Evolutionary conservation across 1,140 invertebrate genomes (phyloP).

Genomic region (Hyphantria cunea): DNA sequence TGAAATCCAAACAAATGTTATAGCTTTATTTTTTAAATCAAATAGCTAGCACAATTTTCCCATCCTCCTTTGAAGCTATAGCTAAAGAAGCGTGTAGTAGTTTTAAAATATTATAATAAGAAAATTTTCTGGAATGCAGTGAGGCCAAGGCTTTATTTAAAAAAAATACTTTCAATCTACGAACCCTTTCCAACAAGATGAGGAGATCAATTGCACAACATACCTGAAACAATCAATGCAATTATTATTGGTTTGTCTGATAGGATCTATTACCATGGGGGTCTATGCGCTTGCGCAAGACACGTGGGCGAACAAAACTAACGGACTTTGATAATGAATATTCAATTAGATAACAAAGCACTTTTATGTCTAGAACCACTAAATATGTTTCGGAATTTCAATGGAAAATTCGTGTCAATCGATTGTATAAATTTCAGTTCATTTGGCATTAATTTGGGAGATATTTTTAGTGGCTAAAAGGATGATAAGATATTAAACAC

Average conservation of each 20-base stretch:
- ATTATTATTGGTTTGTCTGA: constrained; percentile 43
- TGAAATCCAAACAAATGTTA: no score
- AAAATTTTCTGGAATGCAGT: no score
- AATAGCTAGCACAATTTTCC: no score
- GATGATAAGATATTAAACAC: no score
- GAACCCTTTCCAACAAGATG: constrained; percentile 4
- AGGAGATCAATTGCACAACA: constrained; percentile 43
- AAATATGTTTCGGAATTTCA: constrained; percentile 12
- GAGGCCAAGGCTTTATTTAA: no score
- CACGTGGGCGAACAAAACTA: constrained; percentile 34
- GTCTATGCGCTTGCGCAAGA: constrained; percentile 12
- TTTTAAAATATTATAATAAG: no score
- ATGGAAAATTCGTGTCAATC: constrained; percentile 13
- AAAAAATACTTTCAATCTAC: constrained; percentile 17
- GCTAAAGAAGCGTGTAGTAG: no score
- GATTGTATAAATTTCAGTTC: not conserved
- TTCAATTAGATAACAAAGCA: constrained; percentile 33
- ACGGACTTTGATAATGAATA: constrained; percentile 33
- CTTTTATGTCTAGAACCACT: constrained; percentile 19
- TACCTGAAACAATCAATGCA: constrained; percentile 67
- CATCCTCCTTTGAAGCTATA: no score
- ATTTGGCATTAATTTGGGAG: not conserved
- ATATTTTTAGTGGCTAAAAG: not conserved
- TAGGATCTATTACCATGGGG: constrained; percentile 28
- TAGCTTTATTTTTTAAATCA: no score